Conservation (phyloP, 2,113 vertebrate species). For the Grantiella picta region DNA sequence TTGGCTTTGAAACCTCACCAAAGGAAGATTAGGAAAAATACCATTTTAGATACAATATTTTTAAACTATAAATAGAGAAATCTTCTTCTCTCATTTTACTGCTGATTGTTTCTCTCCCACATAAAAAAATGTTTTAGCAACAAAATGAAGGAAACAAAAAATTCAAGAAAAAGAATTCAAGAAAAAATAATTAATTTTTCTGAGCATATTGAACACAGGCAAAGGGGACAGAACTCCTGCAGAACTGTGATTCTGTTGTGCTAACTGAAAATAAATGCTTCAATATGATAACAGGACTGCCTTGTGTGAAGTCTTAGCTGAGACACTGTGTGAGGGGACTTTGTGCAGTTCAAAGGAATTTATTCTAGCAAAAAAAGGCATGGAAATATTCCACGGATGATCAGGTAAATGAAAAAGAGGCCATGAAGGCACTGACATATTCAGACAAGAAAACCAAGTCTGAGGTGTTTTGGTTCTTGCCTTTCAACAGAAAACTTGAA, state of each 20-base stretch:
- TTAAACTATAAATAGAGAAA: background rate
- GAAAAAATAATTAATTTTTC: background rate
- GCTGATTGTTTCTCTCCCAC: background rate
- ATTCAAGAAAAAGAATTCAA: background rate
- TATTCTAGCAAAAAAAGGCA: background rate
- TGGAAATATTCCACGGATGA: background rate
- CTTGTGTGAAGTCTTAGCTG: background rate
- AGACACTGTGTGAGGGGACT: background rate
- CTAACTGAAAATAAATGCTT: background rate
- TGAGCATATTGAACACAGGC: background rate
- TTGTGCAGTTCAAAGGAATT: background rate
- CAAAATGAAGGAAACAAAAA: background rate
- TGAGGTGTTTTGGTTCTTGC: background rate
- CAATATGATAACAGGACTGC: background rate
- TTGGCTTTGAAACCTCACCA: background rate
- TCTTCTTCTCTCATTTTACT: background rate
- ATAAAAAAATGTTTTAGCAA: background rate
- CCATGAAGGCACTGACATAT: background rate
- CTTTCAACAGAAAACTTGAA: background rate
- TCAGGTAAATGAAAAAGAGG: background rate
- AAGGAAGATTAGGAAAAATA: background rate
- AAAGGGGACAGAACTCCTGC: background rate
- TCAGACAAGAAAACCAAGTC: background rate
- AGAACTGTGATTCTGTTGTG: background rate
- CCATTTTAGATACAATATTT: rapidly evolving